Evolutionary conservation across 2,113 vertebrate species (phyloP), one percentile per base, ranked within the genome.

Genomic region (Hippoglossus stenolepis): DNA sequence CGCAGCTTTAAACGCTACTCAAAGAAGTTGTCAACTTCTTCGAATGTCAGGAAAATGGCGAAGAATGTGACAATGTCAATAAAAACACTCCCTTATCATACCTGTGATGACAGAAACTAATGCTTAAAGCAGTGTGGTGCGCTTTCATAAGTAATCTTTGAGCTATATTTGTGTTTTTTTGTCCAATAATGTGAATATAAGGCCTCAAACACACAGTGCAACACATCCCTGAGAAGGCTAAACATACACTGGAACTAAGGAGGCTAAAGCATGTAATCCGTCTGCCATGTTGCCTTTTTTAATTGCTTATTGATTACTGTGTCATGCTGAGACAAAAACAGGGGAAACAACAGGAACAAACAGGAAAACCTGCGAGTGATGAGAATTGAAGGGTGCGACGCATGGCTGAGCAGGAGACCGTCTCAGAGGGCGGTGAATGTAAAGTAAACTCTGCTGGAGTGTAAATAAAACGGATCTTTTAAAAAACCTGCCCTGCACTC

Each of bases 271-370:
- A 31, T 49, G 63, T 70, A 65, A 70, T 62, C 67, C 77, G 59
- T 57, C 40, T 75, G 79, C 84, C 68, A 65, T 73, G 73, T 83
- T 85, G 65, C 65, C 67, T 65, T 67, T 86, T 91, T 93, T 90
- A 93, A 91, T 92, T 93, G 91, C 84, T 75, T 92, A 91, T 92
- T 91, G 91, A 93, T 92, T 82, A 68, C 67, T 14, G 15, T 75
- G 81, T 89, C 84, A 71, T 49, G 77, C 85, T 82, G 85, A 75
- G 89, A 84, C 77, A 65, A 84, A 86, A 87, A 81, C 80, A 17
- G 47, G 40, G 68, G 82, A 84, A 90, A 80, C 78, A 81, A 85
- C 72, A 35, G 40, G 40, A 43, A 43, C 40, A 43, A 43, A 49
- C 28, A 72, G 59, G 66, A 71, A 77, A 85, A 89, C 70, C 82